Base-by-base conservation (phyloP, 2,888 invertebrate genomes). In the Himalopsyche tibetana region DNA sequence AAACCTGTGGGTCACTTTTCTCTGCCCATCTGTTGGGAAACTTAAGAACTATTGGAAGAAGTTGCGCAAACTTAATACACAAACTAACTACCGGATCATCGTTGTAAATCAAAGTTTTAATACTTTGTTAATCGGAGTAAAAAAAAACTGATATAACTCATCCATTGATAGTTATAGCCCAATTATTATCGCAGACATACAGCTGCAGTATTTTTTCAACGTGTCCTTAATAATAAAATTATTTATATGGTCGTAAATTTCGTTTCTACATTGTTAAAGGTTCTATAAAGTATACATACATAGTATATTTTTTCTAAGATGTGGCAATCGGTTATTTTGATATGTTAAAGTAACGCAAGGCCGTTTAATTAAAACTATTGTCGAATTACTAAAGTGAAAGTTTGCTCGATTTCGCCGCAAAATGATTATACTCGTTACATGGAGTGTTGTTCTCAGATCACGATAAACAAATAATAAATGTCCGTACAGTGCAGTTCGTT, bases 361-460 rank as follows among this genome's bases (percentile, higher is more conserved):
- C 42, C 82, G 51, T 79, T 85, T 83, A 87, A 86, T 87, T 87
- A 88, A 83, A 83, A 55, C 84, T 82, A 86, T 86, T 86, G 87
- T 88, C 84, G 85, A 87, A 86, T 87, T 84, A 86, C 86, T 55
- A 69, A 82, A 86, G 88, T 83, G 88, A 88, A 88, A 88, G 88
- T 84, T 82, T 15, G 82, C 42, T 40, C 42, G 82, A 82, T 82
- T 84, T 28, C 51, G 42, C 74, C 55, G 63, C 84, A 85, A 83
- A 87, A 87, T 79, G 55, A 80, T 87, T 80, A 74, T 86, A 85
- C 82, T 55, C 79, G 56, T 86, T 83, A 83, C 69, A 81, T 85
- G 79, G 85, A 88, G 86, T 88, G 87, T 88, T 88, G 87, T 88
- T 88, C 51, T 82, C 28, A 28, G 83, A 86, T 87, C 88, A 87